phyloP scores from a whole-genome alignment of 30 jellyfish, hydroid and myxozoan genomes.

The Clytia hemisphaerica region DNA sequence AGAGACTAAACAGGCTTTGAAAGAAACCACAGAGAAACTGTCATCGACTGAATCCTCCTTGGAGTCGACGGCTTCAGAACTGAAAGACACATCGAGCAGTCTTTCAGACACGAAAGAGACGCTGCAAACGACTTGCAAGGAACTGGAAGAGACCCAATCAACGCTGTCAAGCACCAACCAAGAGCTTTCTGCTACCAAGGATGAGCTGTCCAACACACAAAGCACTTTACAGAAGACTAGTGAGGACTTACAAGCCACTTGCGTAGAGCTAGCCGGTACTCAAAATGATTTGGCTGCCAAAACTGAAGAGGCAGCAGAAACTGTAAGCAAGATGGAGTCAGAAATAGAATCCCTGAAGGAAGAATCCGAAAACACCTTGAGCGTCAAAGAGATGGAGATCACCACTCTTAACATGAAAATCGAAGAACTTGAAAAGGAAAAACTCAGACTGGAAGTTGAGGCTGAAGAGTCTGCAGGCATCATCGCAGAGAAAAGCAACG shows the following conservation, averaged over 20 bases:
- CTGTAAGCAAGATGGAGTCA: not conserved
- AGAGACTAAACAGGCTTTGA: not conserved
- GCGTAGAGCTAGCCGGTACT: not conserved
- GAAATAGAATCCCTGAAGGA: not conserved
- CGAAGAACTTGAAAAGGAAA: not conserved
- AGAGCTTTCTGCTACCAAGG: not conserved
- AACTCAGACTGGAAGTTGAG: not conserved
- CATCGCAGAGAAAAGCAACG: slow-evolving; percentile 1
- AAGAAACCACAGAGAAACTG: not conserved
- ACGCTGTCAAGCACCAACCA: not conserved
- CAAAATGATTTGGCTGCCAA: not conserved
- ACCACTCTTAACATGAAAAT: not conserved
- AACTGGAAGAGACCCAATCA: not conserved
- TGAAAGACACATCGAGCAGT: not conserved
- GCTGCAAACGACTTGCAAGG: not conserved
- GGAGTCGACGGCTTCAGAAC: not conserved
- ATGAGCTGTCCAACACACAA: not conserved
- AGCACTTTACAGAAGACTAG: not conserved
- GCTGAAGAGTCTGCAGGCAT: not conserved
- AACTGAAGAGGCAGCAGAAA: not conserved
- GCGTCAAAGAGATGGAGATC: not conserved
- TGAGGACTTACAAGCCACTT: not conserved
- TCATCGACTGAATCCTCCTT: not conserved
- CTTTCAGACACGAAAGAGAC: not conserved
- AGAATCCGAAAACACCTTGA: not conserved